Evolutionary conservation across 2,113 vertebrate genomes (phyloP).

Genomic region (Otolemur garnettii): DNA sequence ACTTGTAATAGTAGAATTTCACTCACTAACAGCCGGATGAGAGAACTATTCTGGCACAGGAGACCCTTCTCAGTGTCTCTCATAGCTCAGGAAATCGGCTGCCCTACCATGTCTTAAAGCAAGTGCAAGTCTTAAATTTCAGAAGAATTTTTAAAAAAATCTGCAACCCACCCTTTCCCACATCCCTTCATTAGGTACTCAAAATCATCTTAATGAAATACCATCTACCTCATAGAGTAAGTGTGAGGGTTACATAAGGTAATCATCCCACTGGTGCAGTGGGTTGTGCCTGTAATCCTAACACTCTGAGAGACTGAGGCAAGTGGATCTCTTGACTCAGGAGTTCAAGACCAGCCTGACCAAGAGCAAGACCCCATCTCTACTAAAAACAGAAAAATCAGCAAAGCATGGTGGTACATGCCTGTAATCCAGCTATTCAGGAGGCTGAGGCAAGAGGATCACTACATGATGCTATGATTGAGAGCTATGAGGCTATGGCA

Average conservation of each 20-base stretch:
- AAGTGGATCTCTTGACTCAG: too few species aligned
- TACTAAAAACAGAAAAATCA: too few species aligned
- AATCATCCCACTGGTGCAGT: not conserved
- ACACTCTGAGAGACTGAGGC: too few species aligned
- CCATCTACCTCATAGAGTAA: too few species aligned
- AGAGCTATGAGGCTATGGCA: too few species aligned
- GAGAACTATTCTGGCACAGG: not conserved
- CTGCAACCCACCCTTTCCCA: not conserved
- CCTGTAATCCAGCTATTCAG: too few species aligned
- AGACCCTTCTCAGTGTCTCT: not conserved
- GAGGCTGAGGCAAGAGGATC: too few species aligned
- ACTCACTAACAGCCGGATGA: not conserved
- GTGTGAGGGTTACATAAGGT: not conserved
- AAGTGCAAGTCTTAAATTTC: not conserved
- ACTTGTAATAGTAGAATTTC: not conserved
- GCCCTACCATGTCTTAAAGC: not conserved
- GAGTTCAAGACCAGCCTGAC: too few species aligned
- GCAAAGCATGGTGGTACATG: too few species aligned
- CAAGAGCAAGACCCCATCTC: too few species aligned
- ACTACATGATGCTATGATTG: too few species aligned
- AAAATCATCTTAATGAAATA: not conserved
- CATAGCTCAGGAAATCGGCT: not conserved
- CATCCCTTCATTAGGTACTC: not conserved
- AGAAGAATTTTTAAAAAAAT: not conserved
- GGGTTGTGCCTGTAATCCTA: too few species aligned